These are phyloP conservation scores for Capitella teleta DNA, from an alignment of 1,140 invertebrate species.

Conservation along the genomic window DNA sequence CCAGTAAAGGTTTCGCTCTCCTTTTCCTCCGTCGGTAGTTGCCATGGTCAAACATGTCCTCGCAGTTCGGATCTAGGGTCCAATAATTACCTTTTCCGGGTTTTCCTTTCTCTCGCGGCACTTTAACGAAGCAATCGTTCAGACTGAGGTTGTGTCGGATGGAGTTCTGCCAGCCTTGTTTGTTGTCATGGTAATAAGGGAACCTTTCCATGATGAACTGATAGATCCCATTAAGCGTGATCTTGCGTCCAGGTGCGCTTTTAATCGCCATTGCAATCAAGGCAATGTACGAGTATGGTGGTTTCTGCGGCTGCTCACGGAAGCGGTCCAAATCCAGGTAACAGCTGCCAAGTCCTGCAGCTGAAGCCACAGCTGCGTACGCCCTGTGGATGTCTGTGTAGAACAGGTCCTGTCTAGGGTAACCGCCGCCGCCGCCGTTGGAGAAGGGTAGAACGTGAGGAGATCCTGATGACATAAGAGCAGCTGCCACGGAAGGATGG, in stretches of 20 bases:
- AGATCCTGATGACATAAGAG: no score
- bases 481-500: no score
- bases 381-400: no score
- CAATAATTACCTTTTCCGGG: constrained; percentile 53
- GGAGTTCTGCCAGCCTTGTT: constrained; percentile 98
- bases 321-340: not conserved
- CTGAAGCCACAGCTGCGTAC: constrained; percentile 1
- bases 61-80: constrained; percentile 64
- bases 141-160: constrained; percentile 92
- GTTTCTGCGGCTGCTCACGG: constrained; percentile 2
- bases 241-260: constrained; percentile 78
- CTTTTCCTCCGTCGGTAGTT: constrained; percentile 69
- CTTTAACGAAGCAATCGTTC: constrained; percentile 98
- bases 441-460: no score
- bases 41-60: constrained; percentile 93
- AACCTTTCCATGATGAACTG: constrained; percentile 98
- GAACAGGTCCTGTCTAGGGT: no score
- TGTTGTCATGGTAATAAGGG: constrained; percentile 84
- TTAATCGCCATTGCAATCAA: constrained; percentile 86
- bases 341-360: not conserved
- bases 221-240: constrained; percentile 96
- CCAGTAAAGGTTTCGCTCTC: constrained; percentile 10
- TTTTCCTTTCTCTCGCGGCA: constrained; percentile 47
- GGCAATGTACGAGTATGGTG: constrained; percentile 60
- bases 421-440: no score